A percentile compares a stretch with the other conserved stretches of the same genome.
Evolutionary conservation across 1,140 invertebrate genomes (phyloP).

Genomic region (Drosophila sp.): DNA sequence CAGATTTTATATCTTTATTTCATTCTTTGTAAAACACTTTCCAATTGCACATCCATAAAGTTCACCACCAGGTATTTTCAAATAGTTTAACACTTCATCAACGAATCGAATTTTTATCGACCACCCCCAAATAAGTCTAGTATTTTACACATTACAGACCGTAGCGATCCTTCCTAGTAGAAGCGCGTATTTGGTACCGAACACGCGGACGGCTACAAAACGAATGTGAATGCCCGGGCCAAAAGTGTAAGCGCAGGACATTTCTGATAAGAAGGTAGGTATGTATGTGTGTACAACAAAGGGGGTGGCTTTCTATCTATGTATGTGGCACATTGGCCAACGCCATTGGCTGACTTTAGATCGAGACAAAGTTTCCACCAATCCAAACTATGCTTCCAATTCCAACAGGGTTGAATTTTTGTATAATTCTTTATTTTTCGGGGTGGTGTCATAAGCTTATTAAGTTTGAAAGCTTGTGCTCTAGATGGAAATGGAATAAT

Average conservation of each 20-base stretch:
- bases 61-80: neutral
- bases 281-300: conserved; percentile 28
- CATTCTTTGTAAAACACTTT: conserved; percentile 13
- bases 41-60: conserved; percentile 39
- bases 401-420: conserved; percentile 50
- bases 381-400: conserved; percentile 50
- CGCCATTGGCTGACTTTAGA: conserved; percentile 47
- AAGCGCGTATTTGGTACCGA: conserved; percentile 56
- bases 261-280: conserved; percentile 50
- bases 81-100: neutral
- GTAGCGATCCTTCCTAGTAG: conserved; percentile 20
- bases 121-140: conserved; percentile 10
- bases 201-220: conserved; percentile 46
- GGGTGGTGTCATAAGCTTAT: conserved; percentile 69
- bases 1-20: neutral
- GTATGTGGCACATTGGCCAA: conserved; percentile 52
- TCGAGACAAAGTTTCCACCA: conserved; percentile 42
- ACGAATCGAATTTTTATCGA: neutral
- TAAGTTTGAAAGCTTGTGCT: conserved; percentile 41
- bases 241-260: conserved; percentile 52
- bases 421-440: neutral
- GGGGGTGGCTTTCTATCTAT: conserved; percentile 25
- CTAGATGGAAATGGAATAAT: neutral
- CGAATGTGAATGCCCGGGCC: conserved; percentile 56
- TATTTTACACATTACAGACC: conserved; percentile 26